A percentile compares a stretch with the other conserved stretches of the same genome.
These are phyloP conservation scores for Sebastolobus altivelis DNA, from an alignment of 2,797 vertebrate genomes.

Conservation along the genomic window DNA sequence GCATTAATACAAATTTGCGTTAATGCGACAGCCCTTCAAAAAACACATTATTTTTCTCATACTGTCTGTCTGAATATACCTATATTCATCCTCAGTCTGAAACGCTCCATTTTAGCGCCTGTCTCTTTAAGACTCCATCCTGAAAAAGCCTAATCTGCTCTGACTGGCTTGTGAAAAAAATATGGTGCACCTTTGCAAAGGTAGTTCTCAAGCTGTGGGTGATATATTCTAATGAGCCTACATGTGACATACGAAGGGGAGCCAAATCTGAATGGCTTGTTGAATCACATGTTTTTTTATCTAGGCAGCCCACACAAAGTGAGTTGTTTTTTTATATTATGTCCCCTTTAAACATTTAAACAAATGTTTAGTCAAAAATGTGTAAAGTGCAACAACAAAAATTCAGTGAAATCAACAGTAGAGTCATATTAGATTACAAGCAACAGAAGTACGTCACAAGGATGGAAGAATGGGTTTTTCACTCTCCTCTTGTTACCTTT, in stretches of 20 bases:
- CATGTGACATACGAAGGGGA: background rate
- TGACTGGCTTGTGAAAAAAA: too few relatives aligned
- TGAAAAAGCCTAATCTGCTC: too few relatives aligned
- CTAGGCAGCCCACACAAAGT: background rate
- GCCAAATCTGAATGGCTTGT: background rate
- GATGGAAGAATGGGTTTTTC: background rate
- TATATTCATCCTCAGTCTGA: too few relatives aligned
- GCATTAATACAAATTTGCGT: too few relatives aligned
- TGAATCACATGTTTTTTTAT: background rate
- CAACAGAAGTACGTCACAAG: background rate
- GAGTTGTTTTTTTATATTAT: background rate
- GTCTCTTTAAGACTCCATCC: too few relatives aligned
- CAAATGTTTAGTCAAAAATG: constrained; percentile 10
- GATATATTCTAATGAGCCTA: too few relatives aligned
- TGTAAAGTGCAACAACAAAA: constrained; percentile 1
- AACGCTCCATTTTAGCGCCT: too few relatives aligned
- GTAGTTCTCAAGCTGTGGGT: background rate
- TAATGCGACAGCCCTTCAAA: too few relatives aligned
- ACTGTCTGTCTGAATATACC: background rate
- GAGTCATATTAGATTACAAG: constrained; percentile 4
- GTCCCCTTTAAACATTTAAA: background rate
- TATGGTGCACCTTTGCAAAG: background rate
- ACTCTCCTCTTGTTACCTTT: constrained; percentile 46
- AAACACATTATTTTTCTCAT: background rate
- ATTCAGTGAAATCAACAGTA: background rate